phyloP scores from a whole-genome alignment of 2,888 invertebrate genomes.

The Sphaerophoria taeniata region DNA sequence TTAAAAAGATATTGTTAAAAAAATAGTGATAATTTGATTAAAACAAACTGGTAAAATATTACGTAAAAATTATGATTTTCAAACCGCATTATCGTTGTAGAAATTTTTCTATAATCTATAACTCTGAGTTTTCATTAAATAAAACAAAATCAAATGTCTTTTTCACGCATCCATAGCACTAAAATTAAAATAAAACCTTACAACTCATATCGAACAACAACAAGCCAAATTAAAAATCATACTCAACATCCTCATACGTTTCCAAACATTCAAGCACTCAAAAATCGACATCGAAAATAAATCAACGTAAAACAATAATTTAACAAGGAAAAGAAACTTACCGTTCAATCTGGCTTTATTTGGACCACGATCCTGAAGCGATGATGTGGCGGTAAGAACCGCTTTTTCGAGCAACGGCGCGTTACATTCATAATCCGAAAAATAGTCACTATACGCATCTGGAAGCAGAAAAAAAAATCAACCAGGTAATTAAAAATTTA shows the following conservation, averaged over 20 bases:
- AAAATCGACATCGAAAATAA: neutral
- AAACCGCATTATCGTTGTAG: no score
- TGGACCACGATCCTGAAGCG: conserved; percentile 91
- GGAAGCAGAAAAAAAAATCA: conserved; percentile 68
- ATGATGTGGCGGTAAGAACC: conserved; percentile 91
- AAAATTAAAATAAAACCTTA: conserved; percentile 23
- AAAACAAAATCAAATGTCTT: neutral
- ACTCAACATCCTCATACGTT: conserved; percentile 30
- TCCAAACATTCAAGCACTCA: conserved; percentile 42
- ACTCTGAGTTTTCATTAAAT: no score
- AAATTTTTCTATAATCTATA: neutral
- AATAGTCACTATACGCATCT: conserved; percentile 81
- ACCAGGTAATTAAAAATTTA: conserved; percentile 2
- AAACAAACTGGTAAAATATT: no score
- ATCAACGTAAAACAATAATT: neutral
- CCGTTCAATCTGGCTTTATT: conserved; percentile 93
- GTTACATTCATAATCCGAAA: conserved; percentile 89
- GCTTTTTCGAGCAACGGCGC: conserved; percentile 90
- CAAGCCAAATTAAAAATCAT: conserved; percentile 41
- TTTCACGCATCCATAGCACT: conserved; percentile 9
- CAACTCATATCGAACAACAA: conserved; percentile 35
- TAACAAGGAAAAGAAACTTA: conserved; percentile 85
- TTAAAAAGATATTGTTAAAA: no score
- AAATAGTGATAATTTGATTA: no score
- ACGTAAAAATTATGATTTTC: no score